These are phyloP conservation scores for Atethmia centrago DNA, from an alignment of 2,888 invertebrate genomes.

Conservation along the genomic window DNA sequence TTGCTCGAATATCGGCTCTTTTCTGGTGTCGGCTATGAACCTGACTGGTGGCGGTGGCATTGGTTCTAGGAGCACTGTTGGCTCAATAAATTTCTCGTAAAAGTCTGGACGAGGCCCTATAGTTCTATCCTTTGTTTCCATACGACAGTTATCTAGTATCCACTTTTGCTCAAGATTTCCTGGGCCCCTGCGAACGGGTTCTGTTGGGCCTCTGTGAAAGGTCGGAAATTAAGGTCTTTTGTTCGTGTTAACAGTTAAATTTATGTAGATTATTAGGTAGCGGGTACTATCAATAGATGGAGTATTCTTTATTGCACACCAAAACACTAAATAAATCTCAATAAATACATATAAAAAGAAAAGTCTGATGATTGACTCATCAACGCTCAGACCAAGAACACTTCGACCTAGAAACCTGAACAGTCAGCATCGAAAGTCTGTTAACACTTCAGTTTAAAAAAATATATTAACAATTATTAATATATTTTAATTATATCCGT, in stretches of 20 bases:
- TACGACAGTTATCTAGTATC: slow-evolving; percentile 24
- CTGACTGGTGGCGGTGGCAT: background rate
- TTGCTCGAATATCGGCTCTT: background rate
- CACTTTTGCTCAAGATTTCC: background rate
- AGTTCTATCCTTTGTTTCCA: rapidly evolving
- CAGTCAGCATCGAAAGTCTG: no score
- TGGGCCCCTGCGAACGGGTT: slow-evolving; percentile 11
- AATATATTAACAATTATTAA: background rate
- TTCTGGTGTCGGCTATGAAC: background rate
- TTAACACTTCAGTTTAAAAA: no score
- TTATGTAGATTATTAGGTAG: background rate
- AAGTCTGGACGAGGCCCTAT: slow-evolving; percentile 15
- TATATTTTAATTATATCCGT: no score
- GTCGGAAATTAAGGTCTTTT: background rate
- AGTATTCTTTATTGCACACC: background rate
- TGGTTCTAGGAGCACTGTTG: background rate
- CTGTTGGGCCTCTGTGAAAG: background rate
- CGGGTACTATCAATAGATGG: background rate
- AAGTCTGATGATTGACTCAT: background rate
- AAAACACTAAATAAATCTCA: background rate
- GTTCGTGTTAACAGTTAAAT: background rate
- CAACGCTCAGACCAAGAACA: background rate
- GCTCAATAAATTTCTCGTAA: slow-evolving; percentile 18
- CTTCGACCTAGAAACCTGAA: background rate
- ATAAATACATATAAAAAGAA: background rate